Evolutionary conservation across 2,797 vertebrate genomes (phyloP), one percentile per base, ranked within the genome.

Genomic region (Coregonus suidteri): DNA sequence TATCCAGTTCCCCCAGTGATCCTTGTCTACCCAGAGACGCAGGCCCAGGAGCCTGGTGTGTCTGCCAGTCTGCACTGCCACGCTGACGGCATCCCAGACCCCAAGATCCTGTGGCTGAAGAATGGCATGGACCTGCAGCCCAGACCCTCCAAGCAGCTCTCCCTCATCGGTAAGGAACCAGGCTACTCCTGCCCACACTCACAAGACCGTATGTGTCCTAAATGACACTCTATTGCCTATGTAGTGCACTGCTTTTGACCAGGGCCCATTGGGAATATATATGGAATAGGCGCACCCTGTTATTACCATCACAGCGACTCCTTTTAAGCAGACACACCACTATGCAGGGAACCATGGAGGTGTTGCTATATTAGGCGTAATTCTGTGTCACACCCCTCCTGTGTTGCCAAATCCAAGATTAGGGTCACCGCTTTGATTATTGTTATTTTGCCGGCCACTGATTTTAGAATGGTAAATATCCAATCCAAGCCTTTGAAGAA

Each of bases 11-110:
- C 98, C 5, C 98, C 98, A 0, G 98, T 99, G 91, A 99, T 99
- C 83, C 94, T 98, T 0, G 97, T 99, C 51, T 97, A 98, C 81
- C 97, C 98, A 0, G 98, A 99, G 85, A 96, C 95, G 0, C 98
- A 99, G 90, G 97, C 97, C 0, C 97, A 98, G 93, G 97, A 99
- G 90, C 98, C 97, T 0, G 98, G 98, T 0, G 92, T 98, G 34
- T 94, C 95, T 0, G 96, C 97, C 14, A 99, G 97, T 86, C 94
- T 99, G 67, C 93, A 87, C 62, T 99, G 98, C 84, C 96, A 98
- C 0, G 97, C 97, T 0, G 98, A 99, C 71, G 97, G 98, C 85
- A 96, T 99, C 81, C 98, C 97, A 6, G 94, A 94, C 83, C 98
- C 98, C 71, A 95, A 91, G 77, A 97, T 99, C 77, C 90, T 95